These are phyloP conservation scores for Hippoglossus hippoglossus DNA, from an alignment of 2,797 vertebrate species.

Conservation along the genomic window DNA sequence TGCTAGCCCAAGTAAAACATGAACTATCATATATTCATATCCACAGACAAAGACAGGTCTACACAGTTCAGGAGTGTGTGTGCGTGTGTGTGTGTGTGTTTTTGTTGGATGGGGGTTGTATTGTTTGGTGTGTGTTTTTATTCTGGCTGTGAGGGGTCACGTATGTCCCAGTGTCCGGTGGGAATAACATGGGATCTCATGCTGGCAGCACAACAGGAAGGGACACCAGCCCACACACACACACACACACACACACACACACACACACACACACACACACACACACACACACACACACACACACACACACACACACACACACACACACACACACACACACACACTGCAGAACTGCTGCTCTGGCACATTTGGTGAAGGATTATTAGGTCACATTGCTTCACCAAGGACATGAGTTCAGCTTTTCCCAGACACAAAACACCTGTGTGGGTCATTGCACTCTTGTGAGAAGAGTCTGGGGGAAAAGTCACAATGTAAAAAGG, in stretches of 20 bases:
- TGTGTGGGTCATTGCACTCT: conserved; percentile 46
- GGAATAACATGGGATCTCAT: conserved; percentile 61
- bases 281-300: no score
- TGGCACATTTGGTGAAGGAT: conserved; percentile 68
- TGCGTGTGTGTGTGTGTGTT: conserved; percentile 2
- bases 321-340: conserved; percentile 29
- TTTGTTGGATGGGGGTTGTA: not conserved
- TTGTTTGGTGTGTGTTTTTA: conserved; percentile 37
- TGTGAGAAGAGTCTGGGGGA: conserved; percentile 9
- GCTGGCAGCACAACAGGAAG: conserved; percentile 58
- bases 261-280: conserved; percentile 18
- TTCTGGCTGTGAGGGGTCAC: conserved; percentile 55
- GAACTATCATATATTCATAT: conserved; percentile 43
- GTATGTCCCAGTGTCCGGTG: conserved; percentile 55
- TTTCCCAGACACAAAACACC: conserved; percentile 58
- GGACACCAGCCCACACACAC: conserved; percentile 14
- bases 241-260: conserved; percentile 20
- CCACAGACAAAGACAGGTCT: conserved; percentile 31
- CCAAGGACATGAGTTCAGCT: conserved; percentile 49
- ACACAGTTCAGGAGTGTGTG: conserved; percentile 3
- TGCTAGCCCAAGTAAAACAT: conserved; percentile 32
- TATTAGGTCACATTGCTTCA: conserved; percentile 70
- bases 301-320: conserved; percentile 28
- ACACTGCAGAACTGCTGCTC: conserved; percentile 53
- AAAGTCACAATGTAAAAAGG: conserved; percentile 8